Evolutionary conservation across 2,888 invertebrate species (phyloP), one percentile per base, ranked within the genome.

Genomic region (Formica aserva): DNA sequence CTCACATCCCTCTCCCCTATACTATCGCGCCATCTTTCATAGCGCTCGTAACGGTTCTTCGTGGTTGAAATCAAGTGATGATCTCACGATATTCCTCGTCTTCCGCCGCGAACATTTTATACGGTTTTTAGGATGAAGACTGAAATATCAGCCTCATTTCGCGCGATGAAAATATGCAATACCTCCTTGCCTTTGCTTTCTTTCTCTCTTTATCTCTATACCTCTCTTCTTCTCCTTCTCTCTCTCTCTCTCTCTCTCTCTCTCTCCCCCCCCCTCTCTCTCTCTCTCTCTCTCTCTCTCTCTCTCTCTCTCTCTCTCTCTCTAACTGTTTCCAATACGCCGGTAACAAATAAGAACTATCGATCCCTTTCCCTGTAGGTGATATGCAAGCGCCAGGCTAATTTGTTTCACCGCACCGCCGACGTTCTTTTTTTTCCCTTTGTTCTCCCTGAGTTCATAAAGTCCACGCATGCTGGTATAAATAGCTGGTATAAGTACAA

Each of bases 21-120:
- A 9, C 41, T 29, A 45, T 66, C 45, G 74, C 69, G 62, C 76
- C 90, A 83, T 85, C 88, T 83, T 86, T 85, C 87, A 83, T 85
- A 85, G 74, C 55, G 62, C 81, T 89, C 66, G 60, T 84, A 89
- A 89, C 86, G 86, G 90, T 89, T 81, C 88, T 89, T 82, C 89
- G 82, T 89, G 89, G 91, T 93, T 92, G 91, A 81, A 86, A 91
- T 91, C 89, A 85, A 78, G 80, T 87, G 87, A 92, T 86, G 86
- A 92, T 93, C 92, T 91, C 91, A 89, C 92, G 87, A 89, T 89
- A 86, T 85, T 81, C 84, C 85, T 77, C 77, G 84, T 22, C 52
- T 83, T 80, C 87, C 80, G 63, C 62, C 65, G 48, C 80, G 77
- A 65, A 66, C 60, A 45, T 22, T 92, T 92, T 88, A 77, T 85